phyloP scores from a whole-genome alignment of 2,113 vertebrate genomes.

The Entelurus aequoreus region DNA sequence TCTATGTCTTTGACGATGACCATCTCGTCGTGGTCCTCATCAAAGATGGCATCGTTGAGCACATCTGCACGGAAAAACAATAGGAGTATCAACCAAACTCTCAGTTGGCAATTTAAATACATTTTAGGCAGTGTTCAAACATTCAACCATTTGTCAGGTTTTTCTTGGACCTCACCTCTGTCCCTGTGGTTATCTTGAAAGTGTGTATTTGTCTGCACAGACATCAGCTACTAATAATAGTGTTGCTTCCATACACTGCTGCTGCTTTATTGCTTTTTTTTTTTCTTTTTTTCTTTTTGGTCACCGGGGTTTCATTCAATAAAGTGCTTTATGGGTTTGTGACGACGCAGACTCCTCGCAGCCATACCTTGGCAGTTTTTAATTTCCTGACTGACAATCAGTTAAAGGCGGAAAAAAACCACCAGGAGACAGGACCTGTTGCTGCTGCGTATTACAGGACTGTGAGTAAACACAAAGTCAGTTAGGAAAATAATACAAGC shows the following conservation, averaged over 20 bases:
- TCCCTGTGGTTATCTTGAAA: conserved; percentile 7
- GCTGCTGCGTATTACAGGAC: conserved; percentile 9
- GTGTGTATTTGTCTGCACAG: conserved; percentile 11
- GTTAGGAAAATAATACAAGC: background rate
- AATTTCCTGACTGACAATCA: conserved; percentile 74
- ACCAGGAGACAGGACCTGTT: conserved; percentile 17
- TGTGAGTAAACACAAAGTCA: background rate
- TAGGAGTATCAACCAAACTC: no score
- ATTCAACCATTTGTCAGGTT: no score
- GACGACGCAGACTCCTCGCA: conserved; percentile 25
- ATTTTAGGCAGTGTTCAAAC: no score
- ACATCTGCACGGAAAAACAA: conserved; percentile 76
- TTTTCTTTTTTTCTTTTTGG: conserved; percentile 53
- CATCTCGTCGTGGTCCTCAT: conserved; percentile 98
- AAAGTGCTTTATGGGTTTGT: conserved; percentile 65
- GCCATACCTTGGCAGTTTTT: conserved; percentile 45
- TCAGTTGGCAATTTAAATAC: no score
- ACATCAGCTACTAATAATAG: conserved; percentile 43
- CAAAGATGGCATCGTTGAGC: conserved; percentile 95
- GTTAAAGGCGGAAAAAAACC: background rate
- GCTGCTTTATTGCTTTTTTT: conserved; percentile 59
- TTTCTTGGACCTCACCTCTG: background rate
- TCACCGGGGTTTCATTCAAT: conserved; percentile 40
- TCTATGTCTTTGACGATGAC: conserved; percentile 99
- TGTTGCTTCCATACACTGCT: conserved; percentile 24